Percentiles rank a stretch among this genome's conserved stretches.
These are phyloP conservation scores for Monopis laevigella DNA, from an alignment of 2,888 invertebrate species.

Conservation along the genomic window DNA sequence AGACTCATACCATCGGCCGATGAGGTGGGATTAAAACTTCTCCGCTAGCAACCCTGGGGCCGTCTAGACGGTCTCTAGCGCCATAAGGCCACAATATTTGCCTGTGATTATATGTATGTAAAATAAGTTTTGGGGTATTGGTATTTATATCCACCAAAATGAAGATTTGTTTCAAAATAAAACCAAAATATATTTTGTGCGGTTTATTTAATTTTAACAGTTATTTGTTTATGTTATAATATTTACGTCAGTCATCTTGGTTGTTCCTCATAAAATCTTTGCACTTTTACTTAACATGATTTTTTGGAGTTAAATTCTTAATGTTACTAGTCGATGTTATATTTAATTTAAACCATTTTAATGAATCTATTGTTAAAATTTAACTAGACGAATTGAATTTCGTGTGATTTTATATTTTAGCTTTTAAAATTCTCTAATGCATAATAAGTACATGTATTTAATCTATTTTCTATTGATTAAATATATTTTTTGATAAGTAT, in stretches of 20 bases:
- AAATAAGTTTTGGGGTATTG: too few relatives aligned
- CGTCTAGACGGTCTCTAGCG: too few relatives aligned
- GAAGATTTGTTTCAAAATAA: too few relatives aligned
- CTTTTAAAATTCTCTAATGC: not conserved
- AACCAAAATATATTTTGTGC: constrained; percentile 52
- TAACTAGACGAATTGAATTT: constrained; percentile 19
- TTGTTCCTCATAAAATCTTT: constrained; percentile 29
- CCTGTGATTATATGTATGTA: too few relatives aligned
- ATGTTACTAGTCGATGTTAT: not conserved
- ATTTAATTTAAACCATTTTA: not conserved
- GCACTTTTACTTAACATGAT: constrained; percentile 5
- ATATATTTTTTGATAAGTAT: too few relatives aligned
- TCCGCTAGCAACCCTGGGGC: too few relatives aligned
- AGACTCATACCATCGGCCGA: too few relatives aligned
- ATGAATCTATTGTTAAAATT: not conserved
- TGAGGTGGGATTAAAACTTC: too few relatives aligned
- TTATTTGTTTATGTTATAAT: constrained; percentile 38
- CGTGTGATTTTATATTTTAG: constrained; percentile 39
- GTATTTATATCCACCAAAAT: too few relatives aligned
- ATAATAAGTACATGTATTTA: too few relatives aligned
- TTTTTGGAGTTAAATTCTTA: not conserved
- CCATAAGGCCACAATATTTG: too few relatives aligned
- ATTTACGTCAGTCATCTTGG: constrained; percentile 60
- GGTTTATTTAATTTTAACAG: constrained; percentile 66
- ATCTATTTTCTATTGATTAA: too few relatives aligned